Conservation (phyloP, 2,888 invertebrate genomes). For the Sympetrum striolatum region DNA sequence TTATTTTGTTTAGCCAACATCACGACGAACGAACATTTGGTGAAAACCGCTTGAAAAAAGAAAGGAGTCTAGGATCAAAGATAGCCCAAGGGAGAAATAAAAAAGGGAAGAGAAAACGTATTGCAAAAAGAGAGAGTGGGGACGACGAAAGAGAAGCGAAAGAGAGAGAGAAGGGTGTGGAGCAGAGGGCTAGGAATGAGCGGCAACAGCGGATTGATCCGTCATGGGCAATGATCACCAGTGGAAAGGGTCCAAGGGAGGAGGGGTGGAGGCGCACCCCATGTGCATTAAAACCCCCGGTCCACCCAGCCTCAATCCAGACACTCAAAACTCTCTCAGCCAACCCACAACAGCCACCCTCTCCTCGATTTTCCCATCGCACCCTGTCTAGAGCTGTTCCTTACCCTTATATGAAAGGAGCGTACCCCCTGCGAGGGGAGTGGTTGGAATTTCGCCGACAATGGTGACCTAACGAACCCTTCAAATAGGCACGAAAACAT, state of each 20-base stretch:
- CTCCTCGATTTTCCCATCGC: neutral
- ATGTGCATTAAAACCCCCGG: conserved; percentile 22
- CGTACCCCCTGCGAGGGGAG: neutral
- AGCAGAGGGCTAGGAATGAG: neutral
- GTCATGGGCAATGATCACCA: conserved; percentile 39
- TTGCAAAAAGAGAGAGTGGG: neutral
- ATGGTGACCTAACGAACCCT: neutral
- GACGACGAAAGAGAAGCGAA: neutral
- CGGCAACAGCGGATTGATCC: conserved; percentile 39
- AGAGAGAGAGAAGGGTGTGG: neutral
- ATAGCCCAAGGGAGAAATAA: neutral
- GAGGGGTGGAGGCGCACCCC: neutral
- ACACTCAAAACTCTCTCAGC: neutral
- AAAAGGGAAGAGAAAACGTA: neutral
- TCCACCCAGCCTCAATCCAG: conserved; percentile 7
- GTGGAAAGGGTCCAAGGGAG: conserved; percentile 35
- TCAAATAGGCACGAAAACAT: neutral
- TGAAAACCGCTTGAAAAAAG: neutral
- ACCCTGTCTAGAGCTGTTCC: neutral
- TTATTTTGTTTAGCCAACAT: too few species aligned
- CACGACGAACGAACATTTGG: neutral
- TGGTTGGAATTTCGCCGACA: neutral
- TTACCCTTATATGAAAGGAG: neutral
- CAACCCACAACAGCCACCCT: neutral
- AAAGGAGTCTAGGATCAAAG: neutral